Percentiles rank a stretch among this genome's conserved stretches.
Evolutionary conservation across 2,113 vertebrate genomes (phyloP).

Genomic region (Nesoenas mayeri): DNA sequence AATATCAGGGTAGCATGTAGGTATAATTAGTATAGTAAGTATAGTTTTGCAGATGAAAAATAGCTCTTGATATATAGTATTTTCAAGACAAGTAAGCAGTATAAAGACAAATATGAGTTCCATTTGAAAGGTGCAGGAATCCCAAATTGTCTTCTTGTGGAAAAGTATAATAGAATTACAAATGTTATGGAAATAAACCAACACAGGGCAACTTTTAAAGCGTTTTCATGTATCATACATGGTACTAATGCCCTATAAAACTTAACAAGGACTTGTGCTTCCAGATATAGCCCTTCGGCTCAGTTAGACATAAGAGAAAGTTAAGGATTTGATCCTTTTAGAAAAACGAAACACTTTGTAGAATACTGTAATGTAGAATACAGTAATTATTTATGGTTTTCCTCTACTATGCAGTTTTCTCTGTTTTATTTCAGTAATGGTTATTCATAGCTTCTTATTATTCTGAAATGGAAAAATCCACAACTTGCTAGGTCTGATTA

Average conservation of each 20-base stretch:
- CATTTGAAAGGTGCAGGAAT: not conserved
- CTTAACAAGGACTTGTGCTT: not conserved
- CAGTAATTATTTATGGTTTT: not conserved
- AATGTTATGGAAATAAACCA: not conserved
- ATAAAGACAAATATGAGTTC: not conserved
- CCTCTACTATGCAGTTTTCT: not conserved
- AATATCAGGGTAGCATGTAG: not conserved
- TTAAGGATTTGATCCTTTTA: not conserved
- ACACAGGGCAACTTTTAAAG: not conserved
- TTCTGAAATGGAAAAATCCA: not conserved
- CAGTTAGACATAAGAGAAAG: not conserved
- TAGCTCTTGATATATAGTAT: not conserved
- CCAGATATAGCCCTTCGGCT: not conserved
- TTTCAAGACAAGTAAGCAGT: not conserved
- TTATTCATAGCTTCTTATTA: not conserved
- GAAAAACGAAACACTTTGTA: not conserved
- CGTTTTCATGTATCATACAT: not conserved
- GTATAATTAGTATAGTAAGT: not conserved
- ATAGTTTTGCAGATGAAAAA: not conserved
- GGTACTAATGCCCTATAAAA: not conserved
- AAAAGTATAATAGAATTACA: not conserved
- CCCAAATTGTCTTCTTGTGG: not conserved
- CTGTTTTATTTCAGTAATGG: too few relatives aligned
- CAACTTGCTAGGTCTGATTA: not conserved
- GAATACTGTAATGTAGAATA: not conserved